phyloP scores from a whole-genome alignment of 2,797 vertebrate species.

The Smutsia temminckii region DNA sequence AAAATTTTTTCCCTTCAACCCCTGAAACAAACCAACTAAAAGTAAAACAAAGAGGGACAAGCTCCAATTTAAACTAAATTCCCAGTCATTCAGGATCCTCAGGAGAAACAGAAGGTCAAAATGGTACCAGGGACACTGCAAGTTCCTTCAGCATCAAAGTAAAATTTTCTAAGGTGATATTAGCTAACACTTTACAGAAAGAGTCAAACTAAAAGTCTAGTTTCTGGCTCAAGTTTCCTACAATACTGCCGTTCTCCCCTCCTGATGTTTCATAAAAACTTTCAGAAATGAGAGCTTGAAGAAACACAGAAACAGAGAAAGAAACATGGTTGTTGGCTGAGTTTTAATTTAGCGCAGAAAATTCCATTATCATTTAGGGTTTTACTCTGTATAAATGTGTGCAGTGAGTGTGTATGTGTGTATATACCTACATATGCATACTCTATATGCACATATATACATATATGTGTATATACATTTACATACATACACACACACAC shows the following conservation, averaged over 20 bases:
- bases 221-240: background rate
- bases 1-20: background rate
- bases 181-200: background rate
- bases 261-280: background rate
- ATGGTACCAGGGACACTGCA: background rate
- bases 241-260: background rate
- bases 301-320: background rate
- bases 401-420: background rate
- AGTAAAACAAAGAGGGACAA: background rate
- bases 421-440: background rate
- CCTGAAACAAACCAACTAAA: background rate
- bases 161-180: background rate
- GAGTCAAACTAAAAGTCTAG: background rate
- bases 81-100: background rate
- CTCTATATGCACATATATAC: background rate
- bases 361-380: background rate
- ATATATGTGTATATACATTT: background rate
- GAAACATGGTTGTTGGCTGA: background rate
- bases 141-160: background rate
- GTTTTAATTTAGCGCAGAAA: background rate
- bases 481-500: background rate
- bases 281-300: slow-evolving; percentile 12
- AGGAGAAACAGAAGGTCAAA: background rate
- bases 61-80: background rate
- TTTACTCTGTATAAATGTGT: background rate